These are phyloP conservation scores for Lycorma delicatula DNA, from an alignment of 1,140 invertebrate genomes.

Conservation along the genomic window DNA sequence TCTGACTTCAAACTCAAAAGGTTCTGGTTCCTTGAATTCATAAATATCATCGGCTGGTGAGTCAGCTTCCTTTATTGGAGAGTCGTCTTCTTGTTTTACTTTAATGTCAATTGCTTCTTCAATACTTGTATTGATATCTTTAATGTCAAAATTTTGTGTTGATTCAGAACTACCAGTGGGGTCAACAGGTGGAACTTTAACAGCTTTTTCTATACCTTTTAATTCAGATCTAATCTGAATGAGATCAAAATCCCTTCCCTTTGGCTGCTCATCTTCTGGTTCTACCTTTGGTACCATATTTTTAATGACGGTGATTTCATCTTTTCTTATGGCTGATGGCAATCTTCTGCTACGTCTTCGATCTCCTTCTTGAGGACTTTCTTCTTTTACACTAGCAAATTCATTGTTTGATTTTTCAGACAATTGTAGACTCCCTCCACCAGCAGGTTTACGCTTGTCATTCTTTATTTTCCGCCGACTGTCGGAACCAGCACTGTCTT, in stretches of 20 bases:
- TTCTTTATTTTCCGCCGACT: too few species aligned
- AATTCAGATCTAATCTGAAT: conserved; percentile 75
- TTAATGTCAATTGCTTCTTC: conserved; percentile 12
- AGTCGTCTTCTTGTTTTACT: conserved; percentile 14
- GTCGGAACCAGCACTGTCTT: too few species aligned
- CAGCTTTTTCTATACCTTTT: conserved; percentile 62
- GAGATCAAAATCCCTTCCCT: conserved; percentile 67
- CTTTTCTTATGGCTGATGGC: conserved; percentile 11
- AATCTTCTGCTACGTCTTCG: conserved; percentile 14
- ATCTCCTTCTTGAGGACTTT: conserved; percentile 2
- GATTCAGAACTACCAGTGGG: neutral
- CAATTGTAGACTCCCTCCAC: too few species aligned
- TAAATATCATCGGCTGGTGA: conserved; percentile 58
- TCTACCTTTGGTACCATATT: conserved; percentile 13
- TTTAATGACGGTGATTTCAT: too few species aligned
- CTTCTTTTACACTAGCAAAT: conserved; percentile 1
- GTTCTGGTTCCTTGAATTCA: conserved; percentile 82
- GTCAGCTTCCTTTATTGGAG: conserved; percentile 25
- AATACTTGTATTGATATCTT: conserved; percentile 6
- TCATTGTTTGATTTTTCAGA: too few species aligned
- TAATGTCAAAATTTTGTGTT: conserved; percentile 11
- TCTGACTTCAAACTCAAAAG: conserved; percentile 69
- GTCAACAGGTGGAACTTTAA: conserved; percentile 34
- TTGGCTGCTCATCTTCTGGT: conserved; percentile 41
- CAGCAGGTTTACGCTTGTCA: too few species aligned